Percentiles rank a stretch among this genome's conserved stretches.
Evolutionary conservation across 2,113 vertebrate species (phyloP).

Genomic region (Rhizomys pruinosus): DNA sequence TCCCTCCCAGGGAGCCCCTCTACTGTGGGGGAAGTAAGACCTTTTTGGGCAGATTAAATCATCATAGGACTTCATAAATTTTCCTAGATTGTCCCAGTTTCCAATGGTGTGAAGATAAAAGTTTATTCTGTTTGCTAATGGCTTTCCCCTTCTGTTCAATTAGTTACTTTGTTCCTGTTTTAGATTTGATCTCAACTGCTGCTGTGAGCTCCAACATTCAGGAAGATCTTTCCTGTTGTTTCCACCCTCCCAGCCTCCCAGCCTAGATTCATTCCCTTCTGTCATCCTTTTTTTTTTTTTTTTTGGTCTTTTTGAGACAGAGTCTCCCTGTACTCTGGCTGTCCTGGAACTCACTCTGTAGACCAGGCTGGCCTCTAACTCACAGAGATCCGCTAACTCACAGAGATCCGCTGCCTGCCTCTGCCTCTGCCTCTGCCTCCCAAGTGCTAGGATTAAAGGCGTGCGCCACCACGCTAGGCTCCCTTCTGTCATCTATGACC

Average conservation of each 20-base stretch:
- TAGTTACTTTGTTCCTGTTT: conserved; percentile 32
- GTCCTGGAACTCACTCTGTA: no score
- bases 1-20: conserved; percentile 15
- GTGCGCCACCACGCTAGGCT: no score
- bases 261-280: not conserved
- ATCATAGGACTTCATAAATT: not conserved
- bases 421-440: no score
- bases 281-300: no score
- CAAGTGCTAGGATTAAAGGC: no score
- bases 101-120: conserved; percentile 40
- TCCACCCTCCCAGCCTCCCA: conserved; percentile 27
- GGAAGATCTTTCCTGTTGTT: conserved; percentile 37
- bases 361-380: no score
- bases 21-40: not conserved
- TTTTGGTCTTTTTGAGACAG: no score
- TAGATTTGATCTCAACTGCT: conserved; percentile 27
- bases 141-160: conserved; percentile 24
- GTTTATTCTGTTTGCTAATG: not conserved
- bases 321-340: no score
- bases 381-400: no score
- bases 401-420: no score
- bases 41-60: not conserved
- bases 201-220: conserved; percentile 47
- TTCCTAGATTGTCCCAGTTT: not conserved
- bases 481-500: conserved; percentile 22